Base-by-base conservation (phyloP, 2,113 vertebrate species). In the Eulacestoma nigropectus region DNA sequence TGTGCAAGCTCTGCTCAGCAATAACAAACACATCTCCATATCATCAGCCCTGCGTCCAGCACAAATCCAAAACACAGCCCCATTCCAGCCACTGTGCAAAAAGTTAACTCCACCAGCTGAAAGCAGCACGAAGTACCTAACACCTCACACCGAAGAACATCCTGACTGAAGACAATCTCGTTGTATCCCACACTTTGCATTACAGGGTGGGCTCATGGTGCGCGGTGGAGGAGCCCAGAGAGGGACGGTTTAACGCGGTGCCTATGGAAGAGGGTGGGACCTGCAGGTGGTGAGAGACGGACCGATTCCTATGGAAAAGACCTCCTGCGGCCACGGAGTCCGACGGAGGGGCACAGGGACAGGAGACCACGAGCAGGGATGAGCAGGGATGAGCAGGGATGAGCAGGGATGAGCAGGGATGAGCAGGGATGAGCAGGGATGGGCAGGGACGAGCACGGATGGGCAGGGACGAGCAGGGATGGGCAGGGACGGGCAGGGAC, bases 271-370 rank as follows among this genome's bases (percentile, higher is more conserved):
- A 63, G 14, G 23, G 44, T 17, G 41, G 7, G 25, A 60, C 19
- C 11, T 56, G 30, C 35, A 18, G 57, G 44, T 5, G 17, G 5
- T 1, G 13, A 55, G n/a, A 17, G 9, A 27, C 46, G 22, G 39
- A 21, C 14, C 7, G 11, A 55, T 22, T 18, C 11, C 15, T 15
- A 6, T 12, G 49, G 27, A 14, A 4, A 73, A 7, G 2, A 2
- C 17, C 47, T 6, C 20, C 10, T 4, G 46, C 32, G 1, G 10
- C 20, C 25, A 1, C 0, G 21, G 10, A 13, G 4, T 1, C 32
- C 3, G 5, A 25, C 32, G 1, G 53, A 7, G 1, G 3, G 25
- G 8, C 44, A 5, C 35, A 4, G 3, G 4, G 5, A 2, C 29
- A 42, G 27, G 17, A 41, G 9, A 3, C 8, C 39, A 10, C 4